phyloP scores from a whole-genome alignment of 1,140 invertebrate genomes.

The Calephelis nemesis region DNA sequence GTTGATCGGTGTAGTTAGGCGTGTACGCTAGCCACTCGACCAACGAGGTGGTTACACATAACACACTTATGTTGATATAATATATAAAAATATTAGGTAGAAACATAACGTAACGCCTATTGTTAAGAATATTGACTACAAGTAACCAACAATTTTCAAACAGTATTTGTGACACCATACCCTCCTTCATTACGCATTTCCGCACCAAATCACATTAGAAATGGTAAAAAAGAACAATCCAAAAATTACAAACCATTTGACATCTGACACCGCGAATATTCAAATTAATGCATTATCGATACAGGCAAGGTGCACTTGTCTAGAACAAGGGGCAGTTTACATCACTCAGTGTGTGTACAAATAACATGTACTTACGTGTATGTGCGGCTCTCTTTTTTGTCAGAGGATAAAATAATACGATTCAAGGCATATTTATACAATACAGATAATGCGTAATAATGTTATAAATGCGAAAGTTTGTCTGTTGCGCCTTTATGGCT shows the following conservation, averaged over 20 bases:
- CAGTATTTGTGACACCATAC: slow-evolving; percentile 22
- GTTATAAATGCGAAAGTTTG: too few species aligned
- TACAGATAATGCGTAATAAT: too few species aligned
- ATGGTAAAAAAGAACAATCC: slow-evolving; percentile 56
- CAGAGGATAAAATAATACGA: too few species aligned
- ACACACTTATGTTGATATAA: too few species aligned
- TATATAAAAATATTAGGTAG: too few species aligned
- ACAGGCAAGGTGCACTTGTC: slow-evolving; percentile 64
- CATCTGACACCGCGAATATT: slow-evolving; percentile 78
- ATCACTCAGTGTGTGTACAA: slow-evolving; percentile 45
- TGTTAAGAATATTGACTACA: neutral
- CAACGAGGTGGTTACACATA: too few species aligned
- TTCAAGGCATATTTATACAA: too few species aligned
- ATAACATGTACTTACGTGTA: neutral
- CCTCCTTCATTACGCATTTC: slow-evolving; percentile 54
- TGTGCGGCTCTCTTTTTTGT: too few species aligned
- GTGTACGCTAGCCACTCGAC: too few species aligned
- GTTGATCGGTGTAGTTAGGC: too few species aligned
- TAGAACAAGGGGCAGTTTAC: slow-evolving; percentile 63
- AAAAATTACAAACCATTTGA: slow-evolving; percentile 77
- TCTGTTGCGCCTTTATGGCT: too few species aligned
- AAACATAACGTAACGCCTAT: neutral
- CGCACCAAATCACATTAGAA: slow-evolving; percentile 59
- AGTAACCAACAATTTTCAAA: slow-evolving; percentile 1
- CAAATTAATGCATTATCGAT: slow-evolving; percentile 78